These are phyloP conservation scores for Bombylius discolor DNA, from an alignment of 2,888 invertebrate species.

Conservation along the genomic window DNA sequence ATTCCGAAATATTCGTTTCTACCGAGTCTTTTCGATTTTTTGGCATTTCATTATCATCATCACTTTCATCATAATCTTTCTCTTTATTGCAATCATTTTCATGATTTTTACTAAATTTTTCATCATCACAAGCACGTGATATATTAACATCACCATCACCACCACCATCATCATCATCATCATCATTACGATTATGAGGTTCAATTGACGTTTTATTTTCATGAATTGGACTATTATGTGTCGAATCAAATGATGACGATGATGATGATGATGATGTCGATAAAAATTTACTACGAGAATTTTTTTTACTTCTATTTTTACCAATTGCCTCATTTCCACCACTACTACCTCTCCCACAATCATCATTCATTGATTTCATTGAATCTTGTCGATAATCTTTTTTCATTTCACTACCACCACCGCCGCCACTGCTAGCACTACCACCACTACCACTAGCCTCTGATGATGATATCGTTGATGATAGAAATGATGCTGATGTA, in stretches of 20 bases:
- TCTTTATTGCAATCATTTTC: not conserved
- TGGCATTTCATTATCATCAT: not conserved
- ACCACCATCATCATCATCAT: not conserved
- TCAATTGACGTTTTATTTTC: not conserved
- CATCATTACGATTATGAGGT: not conserved
- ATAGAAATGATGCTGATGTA: not conserved
- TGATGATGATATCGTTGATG: not conserved
- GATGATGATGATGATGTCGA: not conserved
- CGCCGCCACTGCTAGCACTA: too few relatives aligned
- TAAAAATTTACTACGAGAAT: not conserved
- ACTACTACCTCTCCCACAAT: too few relatives aligned
- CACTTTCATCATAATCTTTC: not conserved
- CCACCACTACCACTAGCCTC: not conserved
- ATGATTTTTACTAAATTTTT: conserved; percentile 2
- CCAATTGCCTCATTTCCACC: too few relatives aligned
- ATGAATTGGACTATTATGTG: not conserved
- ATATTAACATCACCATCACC: not conserved
- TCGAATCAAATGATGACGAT: not conserved
- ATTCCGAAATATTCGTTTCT: not conserved
- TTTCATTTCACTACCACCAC: not conserved
- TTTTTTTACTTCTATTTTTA: too few relatives aligned
- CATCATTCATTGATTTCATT: not conserved
- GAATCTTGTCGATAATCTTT: not conserved
- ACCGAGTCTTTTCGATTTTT: not conserved
- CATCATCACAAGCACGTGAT: too few relatives aligned